Evolutionary conservation across 1,140 invertebrate species (phyloP).

Genomic region (Aricia agestis): DNA sequence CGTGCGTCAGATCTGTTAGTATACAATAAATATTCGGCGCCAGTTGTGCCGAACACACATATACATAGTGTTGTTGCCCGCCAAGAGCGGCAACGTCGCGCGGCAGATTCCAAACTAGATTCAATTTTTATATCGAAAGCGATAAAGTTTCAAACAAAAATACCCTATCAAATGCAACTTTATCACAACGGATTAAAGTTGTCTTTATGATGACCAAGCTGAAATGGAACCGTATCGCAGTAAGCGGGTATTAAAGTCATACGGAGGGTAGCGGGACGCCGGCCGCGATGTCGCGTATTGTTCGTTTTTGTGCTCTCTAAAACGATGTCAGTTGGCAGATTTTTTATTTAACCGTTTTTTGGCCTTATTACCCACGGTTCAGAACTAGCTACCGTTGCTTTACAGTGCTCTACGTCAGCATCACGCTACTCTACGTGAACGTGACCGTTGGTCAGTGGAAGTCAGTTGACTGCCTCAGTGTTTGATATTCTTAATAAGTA

Average conservation of each 20-base stretch:
- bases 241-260: constrained; percentile 28
- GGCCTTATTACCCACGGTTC: constrained; percentile 58
- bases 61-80: constrained; percentile 64
- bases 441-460: too few species aligned
- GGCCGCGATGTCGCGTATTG: constrained; percentile 57
- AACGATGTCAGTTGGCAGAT: constrained; percentile 75
- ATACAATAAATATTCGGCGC: constrained; percentile 76
- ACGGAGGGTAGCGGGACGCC: constrained; percentile 68
- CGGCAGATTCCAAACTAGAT: constrained; percentile 62
- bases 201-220: constrained; percentile 19
- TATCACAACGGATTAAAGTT: constrained; percentile 25
- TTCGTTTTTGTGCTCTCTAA: constrained; percentile 69
- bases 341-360: constrained; percentile 75
- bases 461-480: too few species aligned
- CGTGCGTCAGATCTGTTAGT: constrained; percentile 69
- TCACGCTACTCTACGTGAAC: background rate
- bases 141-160: constrained; percentile 44
- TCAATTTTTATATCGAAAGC: constrained; percentile 42
- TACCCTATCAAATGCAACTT: constrained; percentile 24
- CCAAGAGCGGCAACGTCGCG: constrained; percentile 67
- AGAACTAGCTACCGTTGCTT: constrained; percentile 17
- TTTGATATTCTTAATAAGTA: too few species aligned
- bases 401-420: background rate
- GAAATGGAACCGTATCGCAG: constrained; percentile 41
- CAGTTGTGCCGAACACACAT: constrained; percentile 72